Percentiles rank a stretch among this genome's conserved stretches.
phyloP scores from a whole-genome alignment of 2,888 invertebrate species.

The Dusona sp. region DNA sequence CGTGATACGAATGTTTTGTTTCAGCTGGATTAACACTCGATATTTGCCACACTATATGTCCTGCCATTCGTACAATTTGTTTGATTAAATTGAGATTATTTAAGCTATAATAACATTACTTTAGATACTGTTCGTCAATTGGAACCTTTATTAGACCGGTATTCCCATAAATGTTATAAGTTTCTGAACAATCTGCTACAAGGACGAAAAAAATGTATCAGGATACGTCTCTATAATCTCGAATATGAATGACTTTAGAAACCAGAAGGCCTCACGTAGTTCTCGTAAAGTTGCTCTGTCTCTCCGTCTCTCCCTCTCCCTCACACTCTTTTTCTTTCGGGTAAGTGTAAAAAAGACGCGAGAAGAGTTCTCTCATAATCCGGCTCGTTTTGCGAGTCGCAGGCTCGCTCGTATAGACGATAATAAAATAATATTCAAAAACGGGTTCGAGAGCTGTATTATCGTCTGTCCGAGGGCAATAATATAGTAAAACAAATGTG shows the following conservation, averaged over 20 bases:
- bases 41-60: background rate
- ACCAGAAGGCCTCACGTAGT: constrained; percentile 46
- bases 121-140: background rate
- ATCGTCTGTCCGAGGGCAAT: constrained; percentile 77
- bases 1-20: background rate
- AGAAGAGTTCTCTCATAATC: constrained; percentile 65
- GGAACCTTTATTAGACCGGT: constrained; percentile 6
- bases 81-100: background rate
- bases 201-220: constrained; percentile 16
- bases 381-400: constrained; percentile 60
- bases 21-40: background rate
- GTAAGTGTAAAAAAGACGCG: constrained; percentile 37
- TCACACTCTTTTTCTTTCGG: constrained; percentile 7
- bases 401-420: constrained; percentile 72
- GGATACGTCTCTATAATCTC: constrained; percentile 11
- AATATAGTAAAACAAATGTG: constrained; percentile 84
- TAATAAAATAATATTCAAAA: constrained; percentile 79
- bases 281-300: constrained; percentile 24
- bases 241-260: constrained; percentile 23
- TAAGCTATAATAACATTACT: background rate
- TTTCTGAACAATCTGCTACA: constrained; percentile 28
- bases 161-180: constrained; percentile 25
- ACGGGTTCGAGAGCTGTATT: constrained; percentile 57
- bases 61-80: background rate
- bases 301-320: background rate